These are phyloP conservation scores for Pseudorectes ferrugineus DNA, from an alignment of 2,113 vertebrate genomes.

Conservation along the genomic window DNA sequence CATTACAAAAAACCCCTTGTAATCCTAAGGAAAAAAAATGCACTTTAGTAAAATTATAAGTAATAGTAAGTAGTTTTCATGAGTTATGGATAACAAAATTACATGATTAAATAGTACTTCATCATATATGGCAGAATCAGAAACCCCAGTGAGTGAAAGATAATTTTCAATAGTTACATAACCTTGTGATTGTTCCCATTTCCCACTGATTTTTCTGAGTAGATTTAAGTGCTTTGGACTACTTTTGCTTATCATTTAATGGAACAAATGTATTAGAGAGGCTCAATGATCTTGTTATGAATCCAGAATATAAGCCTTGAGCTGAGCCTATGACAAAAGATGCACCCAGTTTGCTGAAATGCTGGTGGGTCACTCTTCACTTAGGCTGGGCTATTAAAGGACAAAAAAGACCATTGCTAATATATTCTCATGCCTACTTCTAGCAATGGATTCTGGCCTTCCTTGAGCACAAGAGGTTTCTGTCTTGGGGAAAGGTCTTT, in stretches of 20 bases:
- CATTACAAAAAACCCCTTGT: neutral
- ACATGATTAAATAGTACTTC: constrained; percentile 32
- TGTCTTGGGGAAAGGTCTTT: neutral
- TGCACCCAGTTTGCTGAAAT: neutral
- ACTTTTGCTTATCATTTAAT: constrained; percentile 3
- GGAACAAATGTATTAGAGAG: neutral
- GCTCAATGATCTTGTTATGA: neutral
- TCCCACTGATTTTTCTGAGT: constrained; percentile 18
- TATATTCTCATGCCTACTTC: neutral
- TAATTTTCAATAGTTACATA: neutral
- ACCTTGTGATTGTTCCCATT: neutral
- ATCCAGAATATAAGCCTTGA: neutral
- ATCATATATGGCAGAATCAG: constrained; percentile 40
- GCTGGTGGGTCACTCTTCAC: neutral
- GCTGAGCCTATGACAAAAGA: neutral
- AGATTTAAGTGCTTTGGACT: neutral
- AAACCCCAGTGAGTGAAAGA: constrained; percentile 5
- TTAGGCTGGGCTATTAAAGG: neutral
- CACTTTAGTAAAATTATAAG: constrained; percentile 6
- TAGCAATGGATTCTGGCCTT: neutral
- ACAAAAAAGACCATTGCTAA: neutral
- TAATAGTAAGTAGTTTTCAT: constrained; percentile 43
- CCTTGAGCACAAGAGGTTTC: neutral
- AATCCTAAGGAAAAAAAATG: neutral
- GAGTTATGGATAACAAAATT: constrained; percentile 44